A percentile compares a stretch with the other conserved stretches of the same genome.
phyloP scores from a whole-genome alignment of 2,797 vertebrate genomes.

The Pelodytes ibericus region DNA sequence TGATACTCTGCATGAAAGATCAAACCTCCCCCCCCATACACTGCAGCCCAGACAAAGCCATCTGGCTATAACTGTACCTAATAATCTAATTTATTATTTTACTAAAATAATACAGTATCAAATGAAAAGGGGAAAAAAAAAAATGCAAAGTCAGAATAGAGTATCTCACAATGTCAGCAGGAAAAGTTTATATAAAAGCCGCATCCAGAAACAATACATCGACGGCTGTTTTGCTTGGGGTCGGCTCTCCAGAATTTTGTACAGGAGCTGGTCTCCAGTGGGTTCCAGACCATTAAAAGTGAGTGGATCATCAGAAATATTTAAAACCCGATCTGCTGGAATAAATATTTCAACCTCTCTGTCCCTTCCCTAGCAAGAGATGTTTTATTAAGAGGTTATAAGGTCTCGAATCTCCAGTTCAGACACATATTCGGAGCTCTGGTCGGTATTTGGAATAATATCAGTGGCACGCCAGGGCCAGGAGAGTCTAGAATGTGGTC shows the following conservation, averaged over 20 bases:
- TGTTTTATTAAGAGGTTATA: slow-evolving; percentile 25
- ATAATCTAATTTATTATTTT: background rate
- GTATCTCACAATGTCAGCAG: slow-evolving; percentile 10
- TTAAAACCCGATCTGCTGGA: slow-evolving; percentile 12
- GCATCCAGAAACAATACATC: slow-evolving; percentile 11
- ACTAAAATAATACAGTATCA: background rate
- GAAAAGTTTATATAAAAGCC: background rate
- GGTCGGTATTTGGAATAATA: no score
- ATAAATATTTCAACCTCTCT: slow-evolving; percentile 36
- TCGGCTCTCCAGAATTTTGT: background rate
- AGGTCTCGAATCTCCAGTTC: no score
- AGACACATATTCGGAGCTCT: no score
- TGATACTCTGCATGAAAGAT: no score
- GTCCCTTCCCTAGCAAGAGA: no score
- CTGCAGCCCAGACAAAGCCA: no score
- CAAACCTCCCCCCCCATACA: no score
- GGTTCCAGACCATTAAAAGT: slow-evolving; percentile 14
- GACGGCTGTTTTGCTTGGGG: slow-evolving; percentile 13
- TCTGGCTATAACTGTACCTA: no score
- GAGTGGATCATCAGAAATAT: slow-evolving; percentile 9
- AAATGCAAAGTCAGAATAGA: background rate
- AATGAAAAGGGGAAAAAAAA: background rate
- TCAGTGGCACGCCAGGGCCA: no score
- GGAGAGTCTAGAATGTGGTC: no score
- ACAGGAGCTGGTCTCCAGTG: slow-evolving; percentile 25